Evolutionary conservation across 2,888 invertebrate species (phyloP), one percentile per base, ranked within the genome.

Genomic region (Acanthococcus lagerstroemiae): DNA sequence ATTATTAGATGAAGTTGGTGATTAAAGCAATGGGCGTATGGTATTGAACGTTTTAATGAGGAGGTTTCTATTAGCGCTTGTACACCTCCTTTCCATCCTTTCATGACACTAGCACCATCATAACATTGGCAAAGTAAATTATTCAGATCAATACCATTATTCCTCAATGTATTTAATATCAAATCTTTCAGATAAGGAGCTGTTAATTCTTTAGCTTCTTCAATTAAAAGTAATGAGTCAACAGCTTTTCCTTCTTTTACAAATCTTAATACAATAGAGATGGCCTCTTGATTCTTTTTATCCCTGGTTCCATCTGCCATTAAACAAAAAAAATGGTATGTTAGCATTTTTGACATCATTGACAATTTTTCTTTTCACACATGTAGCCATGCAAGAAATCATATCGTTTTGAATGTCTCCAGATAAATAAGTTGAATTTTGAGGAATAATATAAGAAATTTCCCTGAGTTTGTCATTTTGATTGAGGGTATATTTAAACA

Each of bases 11-110:
- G 55, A 9, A 55, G 21, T 26, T 55, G 9, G 17, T 15, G 55
- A 55, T 55, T 55, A 22, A 55, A 55, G n/a, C 55, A 55, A 55
- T 55, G 55, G 6, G 21, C 55, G 19, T 55, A 55, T 5, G 55
- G 55, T 25, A 55, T 22, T 25, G 12, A 6, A n/a, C 26, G 9
- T 55, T 55, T 55, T 22, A 55, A 55, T n/a, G n/a, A n/a, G 6
- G 6, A 6, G 7, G 6, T 6, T 30, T 30, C 37, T 9, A 30
- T 30, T 9, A 30, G 37, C 6, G 37, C 6, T 30, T 30, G 37
- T 30, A 30, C 37, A 30, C 37, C 37, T 30, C 37, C 37, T 30
- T 30, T 30, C 37, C 37, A 30, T 6, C 37, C 37, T 30, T 12
- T 6, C 37, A 30, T 30, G 37, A 30, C 37, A 30, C 37, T 30